Evolutionary conservation across 2,888 invertebrate species (phyloP), one percentile per base, ranked within the genome.

Genomic region (Lasioglossum leucozonium): DNA sequence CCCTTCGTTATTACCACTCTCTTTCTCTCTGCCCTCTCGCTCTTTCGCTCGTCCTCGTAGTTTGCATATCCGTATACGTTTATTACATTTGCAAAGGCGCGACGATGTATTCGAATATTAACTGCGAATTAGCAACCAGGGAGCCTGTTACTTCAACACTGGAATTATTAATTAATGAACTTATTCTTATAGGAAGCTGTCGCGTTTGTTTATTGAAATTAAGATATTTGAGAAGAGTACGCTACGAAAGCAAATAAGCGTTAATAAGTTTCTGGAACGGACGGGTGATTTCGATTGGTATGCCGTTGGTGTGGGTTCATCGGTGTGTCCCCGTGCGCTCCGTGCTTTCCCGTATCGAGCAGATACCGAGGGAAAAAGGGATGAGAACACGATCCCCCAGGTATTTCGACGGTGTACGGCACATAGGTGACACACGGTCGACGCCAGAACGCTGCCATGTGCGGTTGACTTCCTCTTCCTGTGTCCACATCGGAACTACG

Each of bases 391-490:
- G 85, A 88, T 89, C 88, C 81, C 44, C 81, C 44, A 18, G 71
- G 30, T 51, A 77, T 67, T 72, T 72, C 72, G 73, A n/a, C 62
- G 78, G n/a, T 69, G 37, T n/a, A 51, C 13, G 76, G 44, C 47
- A 18, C 72, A 51, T 22, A 18, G 72, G 51, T 79, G 88, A 84
- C 86, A 89, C 91, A 83, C 80, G 89, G 84, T 86, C 77, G 81
- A 71, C 88, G 85, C 30, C 72, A 30, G 84, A 74, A 76, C 77
- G 73, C 26, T 75, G 79, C 77, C 89, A 90, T 92, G 55, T 55
- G 93, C 91, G 93, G 92, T 93, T 86, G 92, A 94, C 95, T 94
- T 95, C 94, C 94, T 94, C 93, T 94, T 95, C 95, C 95, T 94
- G 94, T 85, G 91, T 91, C 89, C 90, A 90, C 87, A 81, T 93